These are phyloP conservation scores for Todiramphus chloris DNA, from an alignment of 2,113 vertebrate species.

Conservation along the genomic window DNA sequence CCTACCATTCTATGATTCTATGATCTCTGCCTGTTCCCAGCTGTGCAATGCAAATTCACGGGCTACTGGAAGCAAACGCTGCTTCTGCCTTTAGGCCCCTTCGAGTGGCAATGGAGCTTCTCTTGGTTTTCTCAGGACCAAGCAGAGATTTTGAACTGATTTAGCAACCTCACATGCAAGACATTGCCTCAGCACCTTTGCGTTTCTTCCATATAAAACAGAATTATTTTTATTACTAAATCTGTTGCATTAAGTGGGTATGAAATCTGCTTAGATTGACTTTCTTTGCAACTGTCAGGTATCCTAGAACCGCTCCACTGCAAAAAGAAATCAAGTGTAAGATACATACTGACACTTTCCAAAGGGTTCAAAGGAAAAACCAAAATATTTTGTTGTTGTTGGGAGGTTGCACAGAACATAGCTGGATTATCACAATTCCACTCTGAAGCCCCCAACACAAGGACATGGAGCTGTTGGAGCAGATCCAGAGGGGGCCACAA, in stretches of 20 bases:
- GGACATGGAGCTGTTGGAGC: background rate
- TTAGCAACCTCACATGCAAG: background rate
- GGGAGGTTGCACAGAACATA: background rate
- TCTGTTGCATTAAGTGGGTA: background rate
- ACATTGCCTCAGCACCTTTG: background rate
- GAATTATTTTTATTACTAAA: background rate
- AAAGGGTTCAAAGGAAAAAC: background rate
- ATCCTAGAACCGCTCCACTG: too few relatives aligned
- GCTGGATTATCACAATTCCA: background rate
- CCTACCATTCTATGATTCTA: too few relatives aligned
- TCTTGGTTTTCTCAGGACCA: background rate
- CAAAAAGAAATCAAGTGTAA: background rate
- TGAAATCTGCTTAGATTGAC: background rate
- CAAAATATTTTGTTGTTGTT: background rate
- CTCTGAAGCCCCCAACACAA: too few relatives aligned
- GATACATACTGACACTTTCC: too few relatives aligned
- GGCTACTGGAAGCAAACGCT: background rate
- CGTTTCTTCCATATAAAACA: background rate
- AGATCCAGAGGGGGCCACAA: background rate
- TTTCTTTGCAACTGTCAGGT: background rate
- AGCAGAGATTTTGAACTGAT: background rate
- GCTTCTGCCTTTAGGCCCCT: background rate
- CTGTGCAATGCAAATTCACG: accelerated
- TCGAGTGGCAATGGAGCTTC: accelerated
- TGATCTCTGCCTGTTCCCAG: background rate